Evolutionary conservation across 1,140 invertebrate genomes (phyloP).

Genomic region (Tenebrio molitor): DNA sequence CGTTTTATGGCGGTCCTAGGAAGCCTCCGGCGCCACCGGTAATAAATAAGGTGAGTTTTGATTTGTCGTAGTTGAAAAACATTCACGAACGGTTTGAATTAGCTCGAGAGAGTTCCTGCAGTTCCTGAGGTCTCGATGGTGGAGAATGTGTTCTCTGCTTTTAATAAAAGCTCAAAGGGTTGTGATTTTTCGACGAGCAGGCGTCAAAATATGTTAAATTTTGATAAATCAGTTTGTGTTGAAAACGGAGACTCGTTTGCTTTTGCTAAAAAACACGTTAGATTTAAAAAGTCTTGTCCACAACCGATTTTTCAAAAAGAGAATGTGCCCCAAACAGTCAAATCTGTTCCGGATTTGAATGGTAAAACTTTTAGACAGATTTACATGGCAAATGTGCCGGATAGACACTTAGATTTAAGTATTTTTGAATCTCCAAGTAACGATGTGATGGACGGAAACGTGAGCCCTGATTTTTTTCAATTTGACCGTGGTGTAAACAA

Average conservation of each 20-base stretch:
- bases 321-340: neutral
- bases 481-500: too few relatives aligned
- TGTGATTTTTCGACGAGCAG: neutral
- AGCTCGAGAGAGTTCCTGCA: slow-evolving; percentile 53
- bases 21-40: slow-evolving; percentile 54
- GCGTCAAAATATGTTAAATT: slow-evolving; percentile 44
- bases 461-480: neutral
- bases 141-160: slow-evolving; percentile 7
- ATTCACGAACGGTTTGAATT: slow-evolving; percentile 47
- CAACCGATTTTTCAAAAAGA: slow-evolving; percentile 20
- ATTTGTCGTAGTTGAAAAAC: slow-evolving; percentile 12
- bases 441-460: too few relatives aligned
- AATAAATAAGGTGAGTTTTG: slow-evolving; percentile 58
- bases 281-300: slow-evolving; percentile 10
- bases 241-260: slow-evolving; percentile 53
- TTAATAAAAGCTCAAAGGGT: slow-evolving; percentile 29
- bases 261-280: slow-evolving; percentile 42
- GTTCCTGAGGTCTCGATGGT: slow-evolving; percentile 63
- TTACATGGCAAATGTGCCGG: slow-evolving; percentile 64
- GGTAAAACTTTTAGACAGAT: slow-evolving; percentile 59
- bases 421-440: slow-evolving; percentile 56
- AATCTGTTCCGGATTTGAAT: slow-evolving; percentile 18
- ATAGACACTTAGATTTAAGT: slow-evolving; percentile 63
- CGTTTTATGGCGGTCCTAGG: slow-evolving; percentile 62
- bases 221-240: slow-evolving; percentile 54